Conservation (phyloP, 2,888 invertebrate genomes). For the Xestobium rufovillosum region DNA sequence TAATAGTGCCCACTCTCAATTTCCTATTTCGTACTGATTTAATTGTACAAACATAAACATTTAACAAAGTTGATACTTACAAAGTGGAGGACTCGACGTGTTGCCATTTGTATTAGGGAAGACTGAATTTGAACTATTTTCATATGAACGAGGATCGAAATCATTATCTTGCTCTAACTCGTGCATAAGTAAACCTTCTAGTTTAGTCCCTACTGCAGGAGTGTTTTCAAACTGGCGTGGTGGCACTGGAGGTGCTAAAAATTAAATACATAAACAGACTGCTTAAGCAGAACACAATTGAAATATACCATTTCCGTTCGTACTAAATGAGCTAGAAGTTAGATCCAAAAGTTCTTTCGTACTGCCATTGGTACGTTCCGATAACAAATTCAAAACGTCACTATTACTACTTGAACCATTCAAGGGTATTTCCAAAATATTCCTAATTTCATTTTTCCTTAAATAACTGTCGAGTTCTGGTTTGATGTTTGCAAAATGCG, state of each 20-base stretch:
- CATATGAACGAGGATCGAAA: conserved; percentile 84
- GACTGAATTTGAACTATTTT: conserved; percentile 48
- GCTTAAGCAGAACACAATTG: neutral
- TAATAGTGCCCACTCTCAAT: too few species aligned
- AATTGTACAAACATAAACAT: neutral
- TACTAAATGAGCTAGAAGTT: conserved; percentile 26
- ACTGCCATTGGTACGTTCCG: conserved; percentile 25
- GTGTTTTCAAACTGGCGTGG: conserved; percentile 47
- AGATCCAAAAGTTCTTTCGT: conserved; percentile 36
- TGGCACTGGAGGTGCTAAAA: conserved; percentile 45
- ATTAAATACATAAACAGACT: neutral
- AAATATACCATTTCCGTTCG: conserved; percentile 34
- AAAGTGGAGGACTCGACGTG: conserved; percentile 52
- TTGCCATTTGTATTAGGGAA: conserved; percentile 33
- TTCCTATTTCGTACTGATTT: too few species aligned
- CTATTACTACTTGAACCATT: conserved; percentile 37
- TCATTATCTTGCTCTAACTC: conserved; percentile 73
- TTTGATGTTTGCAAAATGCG: conserved; percentile 46
- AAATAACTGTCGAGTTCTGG: conserved; percentile 47
- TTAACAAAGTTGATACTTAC: conserved; percentile 47
- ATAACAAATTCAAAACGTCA: conserved; percentile 17
- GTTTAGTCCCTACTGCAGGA: conserved; percentile 66
- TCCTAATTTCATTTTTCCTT: conserved; percentile 46
- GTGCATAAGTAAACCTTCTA: conserved; percentile 68
- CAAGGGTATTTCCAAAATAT: conserved; percentile 44